Evolutionary conservation across 2,888 invertebrate species (phyloP).

Genomic region (Plagiodera versicolora): DNA sequence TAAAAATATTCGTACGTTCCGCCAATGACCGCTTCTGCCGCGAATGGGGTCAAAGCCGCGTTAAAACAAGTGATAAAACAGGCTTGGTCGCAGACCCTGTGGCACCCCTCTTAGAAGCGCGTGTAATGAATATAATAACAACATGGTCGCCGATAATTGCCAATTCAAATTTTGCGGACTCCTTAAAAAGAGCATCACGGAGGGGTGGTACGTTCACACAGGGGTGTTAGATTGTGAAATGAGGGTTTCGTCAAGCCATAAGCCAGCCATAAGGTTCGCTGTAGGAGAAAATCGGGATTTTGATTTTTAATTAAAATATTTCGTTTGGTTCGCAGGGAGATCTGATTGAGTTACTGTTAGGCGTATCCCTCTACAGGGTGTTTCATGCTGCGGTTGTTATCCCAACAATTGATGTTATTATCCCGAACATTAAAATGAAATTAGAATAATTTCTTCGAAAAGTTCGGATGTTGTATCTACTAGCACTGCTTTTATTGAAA

Average conservation of each 20-base stretch:
- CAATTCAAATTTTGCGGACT: conserved; percentile 41
- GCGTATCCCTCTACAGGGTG: background rate
- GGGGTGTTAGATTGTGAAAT: conserved; percentile 40
- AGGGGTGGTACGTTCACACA: conserved; percentile 38
- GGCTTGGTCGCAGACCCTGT: conserved; percentile 21
- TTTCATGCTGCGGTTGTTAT: no score
- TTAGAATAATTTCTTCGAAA: no score
- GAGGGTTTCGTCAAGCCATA: conserved; percentile 39
- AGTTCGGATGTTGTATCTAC: no score
- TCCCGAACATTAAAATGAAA: no score
- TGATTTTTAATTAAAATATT: conserved; percentile 31
- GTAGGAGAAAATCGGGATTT: conserved; percentile 21
- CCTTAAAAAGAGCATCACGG: conserved; percentile 43
- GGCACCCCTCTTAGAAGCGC: conserved; percentile 33
- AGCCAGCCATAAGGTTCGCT: conserved; percentile 15
- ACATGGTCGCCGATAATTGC: conserved; percentile 46
- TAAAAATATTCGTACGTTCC: no score
- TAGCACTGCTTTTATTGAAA: no score
- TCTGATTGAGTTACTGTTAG: conserved; percentile 1
- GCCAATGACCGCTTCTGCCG: background rate
- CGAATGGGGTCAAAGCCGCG: conserved; percentile 41
- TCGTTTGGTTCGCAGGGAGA: background rate
- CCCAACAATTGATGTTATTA: no score
- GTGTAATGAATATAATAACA: conserved; percentile 49
- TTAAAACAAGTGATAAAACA: conserved; percentile 43